Conservation (phyloP, 2,113 vertebrate species). For the Pseudopodoces humilis region DNA sequence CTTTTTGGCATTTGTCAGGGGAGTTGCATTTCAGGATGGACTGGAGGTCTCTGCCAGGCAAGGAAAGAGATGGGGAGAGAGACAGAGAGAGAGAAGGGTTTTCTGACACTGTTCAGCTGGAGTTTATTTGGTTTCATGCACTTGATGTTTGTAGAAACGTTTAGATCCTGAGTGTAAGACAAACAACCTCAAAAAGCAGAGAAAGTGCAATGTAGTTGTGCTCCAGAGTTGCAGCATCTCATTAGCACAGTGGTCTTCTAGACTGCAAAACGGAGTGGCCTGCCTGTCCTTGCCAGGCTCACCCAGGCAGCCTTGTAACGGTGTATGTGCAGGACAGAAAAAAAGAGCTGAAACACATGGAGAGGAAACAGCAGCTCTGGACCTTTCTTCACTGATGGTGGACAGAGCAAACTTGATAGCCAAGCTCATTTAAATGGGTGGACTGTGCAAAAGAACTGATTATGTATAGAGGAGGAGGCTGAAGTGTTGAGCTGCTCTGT, state of each 20-base stretch:
- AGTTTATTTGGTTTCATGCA: slow-evolving; percentile 48
- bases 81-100: neutral
- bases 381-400: neutral
- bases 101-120: slow-evolving; percentile 14
- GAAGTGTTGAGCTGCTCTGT: slow-evolving; percentile 24
- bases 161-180: slow-evolving; percentile 17
- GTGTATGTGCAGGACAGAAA: neutral
- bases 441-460: slow-evolving; percentile 4
- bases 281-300: neutral
- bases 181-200: slow-evolving; percentile 30
- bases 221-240: slow-evolving; percentile 10
- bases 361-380: neutral
- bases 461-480: neutral
- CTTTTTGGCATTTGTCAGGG: neutral
- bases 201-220: neutral
- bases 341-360: neutral
- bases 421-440: slow-evolving; percentile 1
- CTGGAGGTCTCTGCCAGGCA: neutral
- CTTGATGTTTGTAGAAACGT: neutral
- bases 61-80: neutral
- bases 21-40: neutral
- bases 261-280: slow-evolving; percentile 6
- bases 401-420: neutral
- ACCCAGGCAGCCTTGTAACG: neutral
- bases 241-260: neutral